These are phyloP conservation scores for Drosophila kuntzei DNA, from an alignment of 2,888 invertebrate species.

Conservation along the genomic window DNA sequence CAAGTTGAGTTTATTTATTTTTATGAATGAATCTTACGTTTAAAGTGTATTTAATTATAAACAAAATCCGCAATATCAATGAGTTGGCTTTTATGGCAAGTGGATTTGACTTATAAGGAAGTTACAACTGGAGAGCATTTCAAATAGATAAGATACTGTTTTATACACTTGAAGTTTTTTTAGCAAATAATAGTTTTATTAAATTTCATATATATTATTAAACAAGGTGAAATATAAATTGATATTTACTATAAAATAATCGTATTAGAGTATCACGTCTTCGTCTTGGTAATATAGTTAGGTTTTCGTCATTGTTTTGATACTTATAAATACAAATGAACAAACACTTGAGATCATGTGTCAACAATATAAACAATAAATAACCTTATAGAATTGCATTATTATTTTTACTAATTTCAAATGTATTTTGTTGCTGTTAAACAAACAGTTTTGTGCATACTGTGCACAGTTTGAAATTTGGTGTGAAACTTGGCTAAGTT, in stretches of 20 bases:
- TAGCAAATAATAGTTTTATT: neutral
- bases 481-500: constrained; percentile 11
- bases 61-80: constrained; percentile 6
- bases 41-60: constrained; percentile 4
- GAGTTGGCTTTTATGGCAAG: neutral
- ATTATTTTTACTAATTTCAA: neutral
- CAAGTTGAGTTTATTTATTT: constrained; percentile 12
- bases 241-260: neutral
- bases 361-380: constrained; percentile 2
- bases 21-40: constrained; percentile 38
- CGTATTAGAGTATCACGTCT: neutral
- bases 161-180: neutral
- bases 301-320: neutral
- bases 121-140: neutral
- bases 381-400: neutral
- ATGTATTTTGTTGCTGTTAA: neutral
- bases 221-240: neutral
- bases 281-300: neutral
- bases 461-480: constrained; percentile 14
- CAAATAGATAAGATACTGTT: neutral
- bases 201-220: neutral
- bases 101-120: constrained; percentile 8
- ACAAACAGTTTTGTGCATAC: neutral
- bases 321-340: neutral
- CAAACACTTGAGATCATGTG: constrained; percentile 10